Evolutionary conservation across 1,140 invertebrate genomes (phyloP), one percentile per base, ranked within the genome.

Genomic region (Magallana gigas): DNA sequence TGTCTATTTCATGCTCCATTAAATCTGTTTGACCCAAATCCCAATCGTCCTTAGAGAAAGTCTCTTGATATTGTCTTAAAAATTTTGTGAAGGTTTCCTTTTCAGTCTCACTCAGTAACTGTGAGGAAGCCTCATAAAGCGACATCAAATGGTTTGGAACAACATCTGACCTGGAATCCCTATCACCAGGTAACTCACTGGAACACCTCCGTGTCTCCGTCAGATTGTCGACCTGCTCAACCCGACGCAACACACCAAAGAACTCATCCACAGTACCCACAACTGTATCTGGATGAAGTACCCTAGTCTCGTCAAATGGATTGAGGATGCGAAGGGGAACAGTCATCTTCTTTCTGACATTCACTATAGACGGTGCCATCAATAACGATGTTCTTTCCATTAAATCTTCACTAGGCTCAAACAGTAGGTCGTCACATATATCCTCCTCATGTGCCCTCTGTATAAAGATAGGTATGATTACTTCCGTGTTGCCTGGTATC

Each of bases 61-160:
- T n/a, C n/a, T n/a, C n/a, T n/a, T n/a, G 48, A 11, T 18, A 16
- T n/a, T 58, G 8, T n/a, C 0, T 12, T 56, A 87, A n/a, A 71
- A 87, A 83, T 71, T 1, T 57, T 80, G 5, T 16, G 23, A 80
- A 80, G 8, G 8, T 29, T 80, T 80, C 29, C 23, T 80, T 80
- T 80, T 56, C 71, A 5, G 23, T 29, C 23, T 29, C 23, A 36
- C 29, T 16, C 0, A 11, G 68, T 18, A 76, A 76, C 68, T 36
- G 14, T 18, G 18, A 62, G 14, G 23, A 3, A 9, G 8, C 71
- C 23, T 29, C 18, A 23, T 29, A 80, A 29, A 80, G 71, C 6
- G 4, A 12, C 6, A 6, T 1, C 29, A 80, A 80, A n/a, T n/a
- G n/a, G n/a, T n/a, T 48, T 23, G 71, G 1, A 23, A 29, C 7